Evolutionary conservation across 2,113 vertebrate genomes (phyloP), one percentile per base, ranked within the genome.

Genomic region (Mesocricetus auratus): DNA sequence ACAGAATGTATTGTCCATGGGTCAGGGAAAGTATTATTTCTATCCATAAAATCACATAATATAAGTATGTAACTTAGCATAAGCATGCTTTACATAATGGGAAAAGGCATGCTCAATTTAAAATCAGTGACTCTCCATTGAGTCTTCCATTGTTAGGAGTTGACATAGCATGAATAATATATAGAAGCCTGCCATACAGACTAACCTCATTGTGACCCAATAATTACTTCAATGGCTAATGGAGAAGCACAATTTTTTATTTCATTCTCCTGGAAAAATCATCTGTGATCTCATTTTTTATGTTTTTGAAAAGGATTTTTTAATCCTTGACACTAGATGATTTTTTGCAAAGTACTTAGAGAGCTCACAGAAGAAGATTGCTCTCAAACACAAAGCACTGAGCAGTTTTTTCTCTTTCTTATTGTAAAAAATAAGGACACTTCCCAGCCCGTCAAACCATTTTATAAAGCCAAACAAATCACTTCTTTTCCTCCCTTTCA

Each of bases 341-440:
- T 56, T 77, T 77, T 82, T 96, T 96, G 68, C 47, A 90, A 96
- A 96, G 77, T 92, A 82, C 88, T 95, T 90, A 95, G 79, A 83
- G 53, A 94, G 81, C 47, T 77, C 89, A 42, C 6, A 4, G 89
- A 75, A 92, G 74, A 93, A 96, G 90, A 86, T 45, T 92, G 45
- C 68, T 96, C 87, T 90, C 66, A 81, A 53, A 91, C 53, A 94
- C 39, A 97, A 96, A 96, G 66, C 42, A 56, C 10, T 86, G 86
- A 92, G 45, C 29, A 39, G 50, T 79, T 91, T 94, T 93, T 19
- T 47, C 26, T 86, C 75, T 86, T 94, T 73, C 33, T 90, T 95
- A 69, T 74, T 85, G 62, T 79, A 77, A 93, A 93, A 96, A 92
- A 71, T 66, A 93, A 94, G 47, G 7, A 86, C 58, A 86, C 26